Conservation (phyloP, 2,888 invertebrate species). For the Parapristionchus giblindavisi region DNA sequence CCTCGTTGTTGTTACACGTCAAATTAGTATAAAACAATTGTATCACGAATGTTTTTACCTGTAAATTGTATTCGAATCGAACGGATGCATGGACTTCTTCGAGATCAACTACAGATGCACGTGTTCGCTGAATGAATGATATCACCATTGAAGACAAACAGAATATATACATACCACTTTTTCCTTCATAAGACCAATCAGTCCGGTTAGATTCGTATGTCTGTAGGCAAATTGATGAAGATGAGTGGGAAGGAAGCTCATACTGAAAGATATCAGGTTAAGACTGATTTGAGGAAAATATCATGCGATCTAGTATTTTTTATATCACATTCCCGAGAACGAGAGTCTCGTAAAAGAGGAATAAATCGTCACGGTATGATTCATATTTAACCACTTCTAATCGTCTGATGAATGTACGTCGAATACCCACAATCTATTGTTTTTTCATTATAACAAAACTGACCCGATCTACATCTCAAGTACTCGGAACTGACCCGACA, state of each 20-base stretch:
- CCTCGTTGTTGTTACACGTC: not conserved
- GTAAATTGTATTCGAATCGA: conserved; percentile 41
- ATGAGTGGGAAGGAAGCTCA: conserved; percentile 82
- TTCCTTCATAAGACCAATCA: conserved; percentile 87
- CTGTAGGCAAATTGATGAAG: conserved; percentile 82
- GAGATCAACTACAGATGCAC: conserved; percentile 37
- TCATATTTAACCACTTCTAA: no score
- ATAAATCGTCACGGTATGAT: no score
- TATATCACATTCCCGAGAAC: no score
- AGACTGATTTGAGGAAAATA: no score
- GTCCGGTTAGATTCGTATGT: conserved; percentile 81
- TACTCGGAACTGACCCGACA: no score
- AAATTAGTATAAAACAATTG: not conserved
- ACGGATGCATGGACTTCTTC: conserved; percentile 41
- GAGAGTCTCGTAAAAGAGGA: no score
- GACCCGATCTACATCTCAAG: no score
- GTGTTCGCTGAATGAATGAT: conserved; percentile 33
- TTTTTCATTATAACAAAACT: no score
- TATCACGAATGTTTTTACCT: not conserved
- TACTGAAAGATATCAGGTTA: conserved; percentile 8
- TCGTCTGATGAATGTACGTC: no score
- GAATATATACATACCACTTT: conserved; percentile 76
- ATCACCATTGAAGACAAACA: not conserved
- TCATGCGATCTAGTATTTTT: no score
- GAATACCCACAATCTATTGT: no score